Evolutionary conservation across 2,113 vertebrate species (phyloP), one percentile per base, ranked within the genome.

Genomic region (Pagrus major): DNA sequence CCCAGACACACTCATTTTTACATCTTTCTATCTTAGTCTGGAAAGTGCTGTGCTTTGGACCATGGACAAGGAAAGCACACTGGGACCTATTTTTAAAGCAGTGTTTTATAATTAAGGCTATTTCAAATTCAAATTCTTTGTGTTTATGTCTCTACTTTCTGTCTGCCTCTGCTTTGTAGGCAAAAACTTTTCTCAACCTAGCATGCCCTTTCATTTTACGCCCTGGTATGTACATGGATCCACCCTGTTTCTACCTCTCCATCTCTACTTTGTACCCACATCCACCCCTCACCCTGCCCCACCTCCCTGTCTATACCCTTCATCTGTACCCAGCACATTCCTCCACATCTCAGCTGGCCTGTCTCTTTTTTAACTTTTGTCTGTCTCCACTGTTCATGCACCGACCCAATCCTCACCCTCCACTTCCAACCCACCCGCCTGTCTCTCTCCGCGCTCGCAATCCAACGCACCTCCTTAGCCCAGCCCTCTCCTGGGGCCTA

Each of bases 401-500:
- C 35, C 25, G 4, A 81, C 71, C 72, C 39, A 63, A 4, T 74
- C 75, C 52, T 88, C 66, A 73, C 39, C 51, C 51, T 61, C 35
- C 18, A 46, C 37, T 49, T 72, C 54, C 52, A 74, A 56, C 78
- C 78, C 78, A 68, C 81, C 75, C 39, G 3, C 68, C 84, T 74
- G 67, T 81, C 74, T 85, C 46, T 76, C 35, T 56, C 66, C 2
- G 25, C 44, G 44, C 67, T 64, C 27, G 7, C 73, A 56, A 81
- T 86, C 81, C 74, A 80, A 44, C 20, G 31, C 79, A 79, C 80
- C 86, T 83, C 71, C 83, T 81, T 60, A 72, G 77, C 75, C 85
- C 78, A 37, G 42, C 83, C 83, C 85, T 87, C 89, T 91, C 88
- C 79, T 0, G 83, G 58, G 90, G 76, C 75, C 86, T 88, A 88